Evolutionary conservation across 2,888 invertebrate species (phyloP).

Genomic region (Chouioia cunea): DNA sequence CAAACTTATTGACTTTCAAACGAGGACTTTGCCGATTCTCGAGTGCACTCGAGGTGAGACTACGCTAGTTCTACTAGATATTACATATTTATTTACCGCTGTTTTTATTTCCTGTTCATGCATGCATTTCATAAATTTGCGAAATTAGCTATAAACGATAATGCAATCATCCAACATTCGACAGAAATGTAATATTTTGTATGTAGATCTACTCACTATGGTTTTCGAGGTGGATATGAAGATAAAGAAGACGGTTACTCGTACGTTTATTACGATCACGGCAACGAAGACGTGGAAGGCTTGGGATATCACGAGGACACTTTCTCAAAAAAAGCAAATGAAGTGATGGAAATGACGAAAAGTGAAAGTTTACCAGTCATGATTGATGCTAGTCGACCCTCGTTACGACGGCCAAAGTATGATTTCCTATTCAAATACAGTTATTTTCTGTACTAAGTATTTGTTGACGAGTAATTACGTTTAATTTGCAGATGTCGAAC

Average conservation of each 20-base stretch:
- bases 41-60: conserved; percentile 59
- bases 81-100: background rate
- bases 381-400: conserved; percentile 30
- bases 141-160: too few relatives aligned
- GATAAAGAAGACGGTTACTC: conserved; percentile 54
- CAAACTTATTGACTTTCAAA: background rate
- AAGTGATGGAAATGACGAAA: conserved; percentile 3
- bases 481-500: background rate
- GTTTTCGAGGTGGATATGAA: conserved; percentile 50
- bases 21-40: conserved; percentile 51
- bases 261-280: conserved; percentile 60
- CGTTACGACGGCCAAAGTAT: conserved; percentile 20
- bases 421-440: background rate
- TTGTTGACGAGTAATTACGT: background rate
- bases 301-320: background rate
- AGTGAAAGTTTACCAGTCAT: conserved; percentile 35
- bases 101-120: too few relatives aligned
- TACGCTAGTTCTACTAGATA: too few relatives aligned
- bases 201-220: conserved; percentile 51
- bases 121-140: too few relatives aligned
- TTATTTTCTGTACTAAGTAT: conserved; percentile 2
- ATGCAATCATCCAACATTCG: background rate
- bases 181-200: background rate
- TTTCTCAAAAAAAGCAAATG: background rate
- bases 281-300: conserved; percentile 44